Base-by-base conservation (phyloP, 2,888 invertebrate genomes). In the Ptychoptera contaminata region DNA sequence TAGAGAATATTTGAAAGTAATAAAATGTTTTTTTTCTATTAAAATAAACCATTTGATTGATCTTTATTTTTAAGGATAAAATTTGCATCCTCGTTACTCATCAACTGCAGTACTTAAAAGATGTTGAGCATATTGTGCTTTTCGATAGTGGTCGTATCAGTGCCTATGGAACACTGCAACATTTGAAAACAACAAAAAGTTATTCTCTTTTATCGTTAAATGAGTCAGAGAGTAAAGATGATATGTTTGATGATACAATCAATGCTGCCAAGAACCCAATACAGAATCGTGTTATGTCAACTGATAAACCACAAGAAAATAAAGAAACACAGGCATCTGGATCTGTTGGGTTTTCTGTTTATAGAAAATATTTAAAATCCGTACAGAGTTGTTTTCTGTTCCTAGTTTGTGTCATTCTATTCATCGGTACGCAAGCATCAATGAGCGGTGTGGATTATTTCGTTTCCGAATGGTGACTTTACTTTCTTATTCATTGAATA, bases 31-130 rank as follows among this genome's bases (percentile, higher is more conserved):
- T 7, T 9, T 7, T 32, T 11, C 2, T 2, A 32, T 9, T 3
- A 5, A 15, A 15, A 5, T 11, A 8, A 8, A 12, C 12, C 14
- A 37, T 37, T 37, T 11, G 9, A 30, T 30, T 30, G 9, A 35
- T 35, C 12, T 15, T 14, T 37, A 37, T 5, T 5, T 37, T 82
- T 45, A 62, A 64, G 34, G 62, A 70, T 31, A 78, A 77, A 58
- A 74, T 77, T 8, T 65, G 75, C 47, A 69, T 82, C 45, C 65
- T 82, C 10, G 76, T 79, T 30, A 82, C 82, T 1, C 82, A 82
- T 62, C 82, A 82, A 56, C 58, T 80, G 12, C 81, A 82, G 55
- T 77, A 74, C 54, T 58, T 77, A 23, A 69, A 69, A 44, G 57
- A 67, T 45, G 73, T 70, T 9, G 72, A 76, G 56, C 55, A 65